Evolutionary conservation across 35 echinoderm and acorn worm species (phyloP).

Genomic region (Antedon bifida): DNA sequence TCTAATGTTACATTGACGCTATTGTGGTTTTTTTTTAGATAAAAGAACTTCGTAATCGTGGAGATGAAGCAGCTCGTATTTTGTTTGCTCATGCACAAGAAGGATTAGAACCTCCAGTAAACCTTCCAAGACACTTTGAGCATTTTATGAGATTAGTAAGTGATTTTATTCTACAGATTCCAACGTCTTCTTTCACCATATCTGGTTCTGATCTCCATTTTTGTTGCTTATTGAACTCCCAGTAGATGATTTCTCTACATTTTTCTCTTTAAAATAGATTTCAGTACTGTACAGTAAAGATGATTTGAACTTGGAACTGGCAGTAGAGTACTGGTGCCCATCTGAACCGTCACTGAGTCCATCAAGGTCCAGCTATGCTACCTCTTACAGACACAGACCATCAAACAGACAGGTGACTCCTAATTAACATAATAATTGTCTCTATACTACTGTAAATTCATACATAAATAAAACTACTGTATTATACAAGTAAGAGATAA

Average conservation of each 20-base stretch:
- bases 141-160: conserved; percentile 91
- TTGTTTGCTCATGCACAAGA: conserved; percentile 71
- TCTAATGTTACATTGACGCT: no score
- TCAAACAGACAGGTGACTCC: conserved; percentile 73
- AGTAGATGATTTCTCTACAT: no score
- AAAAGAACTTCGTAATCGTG: conserved; percentile 96
- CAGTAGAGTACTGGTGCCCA: conserved; percentile 67
- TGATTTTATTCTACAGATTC: no score
- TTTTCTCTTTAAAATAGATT: no score
- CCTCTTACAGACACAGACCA: conserved; percentile 23
- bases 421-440: no score
- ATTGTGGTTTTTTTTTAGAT: conserved; percentile 24
- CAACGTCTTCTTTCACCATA: no score
- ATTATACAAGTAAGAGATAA: no score
- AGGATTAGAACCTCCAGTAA: conserved; percentile 51
- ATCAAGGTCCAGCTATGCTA: conserved; percentile 3
- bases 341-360: conserved; percentile 46
- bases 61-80: conserved; percentile 77
- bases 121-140: conserved; percentile 76
- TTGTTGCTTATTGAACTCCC: no score
- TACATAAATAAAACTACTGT: no score
- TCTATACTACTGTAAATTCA: no score
- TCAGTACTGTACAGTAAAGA: conserved; percentile 53
- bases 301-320: conserved; percentile 35
- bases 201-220: no score